phyloP scores from a whole-genome alignment of 2,888 invertebrate species.

The Endomychus coccineus region DNA sequence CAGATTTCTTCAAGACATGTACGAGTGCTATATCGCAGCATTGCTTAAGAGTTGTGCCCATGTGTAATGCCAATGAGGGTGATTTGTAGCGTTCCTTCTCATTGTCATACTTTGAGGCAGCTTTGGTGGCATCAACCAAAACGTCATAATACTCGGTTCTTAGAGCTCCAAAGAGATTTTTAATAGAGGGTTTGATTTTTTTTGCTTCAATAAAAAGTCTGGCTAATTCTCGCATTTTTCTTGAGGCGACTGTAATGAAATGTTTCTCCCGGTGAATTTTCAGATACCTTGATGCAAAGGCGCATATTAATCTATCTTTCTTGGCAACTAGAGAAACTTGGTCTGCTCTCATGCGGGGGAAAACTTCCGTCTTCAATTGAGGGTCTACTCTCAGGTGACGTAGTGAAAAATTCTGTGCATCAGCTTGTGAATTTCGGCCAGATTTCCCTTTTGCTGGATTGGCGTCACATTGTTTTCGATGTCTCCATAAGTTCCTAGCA shows the following conservation, averaged over 20 bases:
- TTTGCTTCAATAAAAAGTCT: constrained; percentile 11
- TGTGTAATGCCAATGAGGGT: constrained; percentile 9
- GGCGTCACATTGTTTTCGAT: constrained; percentile 7
- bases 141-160: constrained; percentile 19
- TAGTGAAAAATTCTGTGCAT: constrained; percentile 11
- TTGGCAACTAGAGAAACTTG: constrained; percentile 16
- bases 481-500: constrained; percentile 6
- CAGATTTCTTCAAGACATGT: constrained; percentile 4
- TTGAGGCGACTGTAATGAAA: constrained; percentile 11
- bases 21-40: constrained; percentile 12
- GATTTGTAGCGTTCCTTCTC: constrained; percentile 6
- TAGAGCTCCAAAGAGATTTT: constrained; percentile 11
- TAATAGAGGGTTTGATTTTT: constrained; percentile 7
- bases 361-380: constrained; percentile 13
- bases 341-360: constrained; percentile 17
- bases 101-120: constrained; percentile 12
- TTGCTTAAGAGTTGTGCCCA: constrained; percentile 14
- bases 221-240: constrained; percentile 18
- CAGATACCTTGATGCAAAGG: constrained; percentile 14
- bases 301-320: constrained; percentile 15
- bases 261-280: constrained; percentile 15
- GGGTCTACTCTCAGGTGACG: constrained; percentile 3
- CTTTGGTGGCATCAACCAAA: constrained; percentile 20
- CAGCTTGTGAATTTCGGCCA: constrained; percentile 3
- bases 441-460: constrained; percentile 2